phyloP scores from a whole-genome alignment of 2,113 vertebrate genomes.

The Piliocolobus tephrosceles region DNA sequence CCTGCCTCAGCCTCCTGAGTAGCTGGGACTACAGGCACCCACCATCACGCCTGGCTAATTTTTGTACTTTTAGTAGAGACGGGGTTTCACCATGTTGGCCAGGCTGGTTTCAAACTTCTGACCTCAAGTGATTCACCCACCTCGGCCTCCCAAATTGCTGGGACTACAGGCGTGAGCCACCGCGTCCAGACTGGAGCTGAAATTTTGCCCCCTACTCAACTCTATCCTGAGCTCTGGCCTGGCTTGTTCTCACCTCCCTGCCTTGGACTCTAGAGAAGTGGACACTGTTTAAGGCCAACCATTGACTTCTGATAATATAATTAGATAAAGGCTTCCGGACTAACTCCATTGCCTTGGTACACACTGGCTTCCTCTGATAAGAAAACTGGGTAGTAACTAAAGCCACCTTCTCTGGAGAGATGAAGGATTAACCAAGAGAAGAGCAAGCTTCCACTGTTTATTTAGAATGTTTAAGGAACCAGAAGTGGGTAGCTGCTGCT shows the following conservation, averaged over 20 bases:
- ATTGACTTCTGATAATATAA: neutral
- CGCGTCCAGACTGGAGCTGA: neutral
- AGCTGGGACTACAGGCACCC: no score
- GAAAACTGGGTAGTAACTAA: neutral
- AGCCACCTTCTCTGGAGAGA: neutral
- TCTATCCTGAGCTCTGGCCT: neutral
- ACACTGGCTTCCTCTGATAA: neutral
- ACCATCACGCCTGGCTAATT: no score
- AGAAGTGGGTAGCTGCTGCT: neutral
- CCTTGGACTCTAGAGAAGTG: neutral
- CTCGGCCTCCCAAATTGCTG: no score
- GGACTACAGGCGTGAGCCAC: no score
- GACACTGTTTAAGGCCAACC: neutral
- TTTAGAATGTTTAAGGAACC: neutral
- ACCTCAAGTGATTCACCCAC: no score
- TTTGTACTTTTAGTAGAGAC: no score
- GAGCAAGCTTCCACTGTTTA: neutral
- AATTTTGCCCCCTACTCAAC: neutral
- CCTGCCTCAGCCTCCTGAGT: no score
- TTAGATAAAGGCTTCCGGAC: neutral
- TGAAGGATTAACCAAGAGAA: neutral
- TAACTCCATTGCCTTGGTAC: neutral
- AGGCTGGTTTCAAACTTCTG: no score
- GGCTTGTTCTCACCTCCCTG: neutral
- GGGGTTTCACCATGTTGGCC: no score